Evolutionary conservation across 2,797 vertebrate genomes (phyloP).

Genomic region (Sebastes diaconus): DNA sequence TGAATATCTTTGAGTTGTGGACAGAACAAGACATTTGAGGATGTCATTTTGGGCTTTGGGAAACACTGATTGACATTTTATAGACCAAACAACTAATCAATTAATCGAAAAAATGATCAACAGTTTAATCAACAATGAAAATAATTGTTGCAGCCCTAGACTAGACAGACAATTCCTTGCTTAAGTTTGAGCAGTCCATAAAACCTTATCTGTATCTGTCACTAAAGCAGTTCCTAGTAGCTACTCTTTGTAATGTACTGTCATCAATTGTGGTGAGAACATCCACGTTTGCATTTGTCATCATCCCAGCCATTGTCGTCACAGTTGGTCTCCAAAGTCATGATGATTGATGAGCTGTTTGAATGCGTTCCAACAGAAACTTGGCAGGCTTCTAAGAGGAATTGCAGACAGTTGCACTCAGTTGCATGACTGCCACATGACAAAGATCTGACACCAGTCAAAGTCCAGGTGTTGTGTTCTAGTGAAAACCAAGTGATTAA

Average conservation of each 20-base stretch:
- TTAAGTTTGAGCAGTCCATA: background rate
- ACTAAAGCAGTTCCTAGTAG: background rate
- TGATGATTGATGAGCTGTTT: conserved; percentile 49
- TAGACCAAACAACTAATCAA: too few species aligned
- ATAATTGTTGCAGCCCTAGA: too few species aligned
- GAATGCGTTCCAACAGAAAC: conserved; percentile 51
- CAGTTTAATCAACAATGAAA: too few species aligned
- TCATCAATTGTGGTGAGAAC: background rate
- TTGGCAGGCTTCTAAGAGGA: conserved; percentile 16
- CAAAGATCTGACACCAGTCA: conserved; percentile 13
- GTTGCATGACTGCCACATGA: conserved; percentile 31
- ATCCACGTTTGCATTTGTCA: conserved; percentile 22
- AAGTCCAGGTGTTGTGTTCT: conserved; percentile 42
- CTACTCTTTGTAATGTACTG: background rate
- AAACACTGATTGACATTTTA: too few species aligned
- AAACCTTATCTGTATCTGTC: background rate
- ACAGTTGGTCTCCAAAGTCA: conserved; percentile 24
- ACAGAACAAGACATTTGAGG: too few species aligned
- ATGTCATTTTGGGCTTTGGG: background rate
- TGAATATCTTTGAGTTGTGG: background rate
- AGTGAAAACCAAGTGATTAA: background rate
- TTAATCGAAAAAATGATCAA: too few species aligned
- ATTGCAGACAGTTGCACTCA: conserved; percentile 3
- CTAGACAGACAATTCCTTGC: background rate
- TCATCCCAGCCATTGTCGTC: conserved; percentile 13